Base-by-base conservation (phyloP, 2,797 vertebrate genomes). In the Crax fasciolata region DNA sequence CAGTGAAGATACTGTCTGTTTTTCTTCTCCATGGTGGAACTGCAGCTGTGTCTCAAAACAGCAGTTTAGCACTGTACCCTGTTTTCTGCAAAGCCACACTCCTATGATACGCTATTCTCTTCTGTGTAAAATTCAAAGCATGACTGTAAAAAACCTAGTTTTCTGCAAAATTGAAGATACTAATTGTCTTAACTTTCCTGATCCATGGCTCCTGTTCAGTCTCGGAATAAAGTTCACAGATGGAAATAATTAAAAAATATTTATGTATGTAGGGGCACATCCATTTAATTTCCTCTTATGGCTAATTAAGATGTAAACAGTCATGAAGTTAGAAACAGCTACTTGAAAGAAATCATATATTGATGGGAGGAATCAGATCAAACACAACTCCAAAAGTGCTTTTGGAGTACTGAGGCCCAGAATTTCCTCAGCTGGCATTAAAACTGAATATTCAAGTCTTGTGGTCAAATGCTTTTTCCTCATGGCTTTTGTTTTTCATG, bases 61-160 rank as follows among this genome's bases (percentile, higher is more conserved):
- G 78, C 44, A 78, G 88, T 93, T 94, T 82, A 72, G 39, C 43
- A 67, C 13, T n/a, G n/a, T 80, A 58, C 39, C 32, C 17, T 55
- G 15, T 20, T 66, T 93, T 96, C 41, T 76, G 54, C 13, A 90
- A 93, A 82, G 80, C 65, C 75, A 65, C 21, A 32, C 39, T 83
- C 65, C 57, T 59, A 55, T 24, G 39, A n/a, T 27, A 84, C 1
- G 9, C 39, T 84, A 59, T 73, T 84, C 23, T 77, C 8, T 70
- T 77, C 10, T 59, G 35, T 68, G n/a, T 52, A 66, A 74, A 91
- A 80, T 73, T 55, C 83, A 63, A 94, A 92, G 30, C 54, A 75
- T 65, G 49, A 61, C 71, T 66, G 49, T 82, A 79, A 84, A 93
- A 95, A 62, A 11, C 8, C 76, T 84, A 57, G 25, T 83, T 94